phyloP scores from a whole-genome alignment of 2,113 vertebrate genomes.

The Stegostoma tigrinum region DNA sequence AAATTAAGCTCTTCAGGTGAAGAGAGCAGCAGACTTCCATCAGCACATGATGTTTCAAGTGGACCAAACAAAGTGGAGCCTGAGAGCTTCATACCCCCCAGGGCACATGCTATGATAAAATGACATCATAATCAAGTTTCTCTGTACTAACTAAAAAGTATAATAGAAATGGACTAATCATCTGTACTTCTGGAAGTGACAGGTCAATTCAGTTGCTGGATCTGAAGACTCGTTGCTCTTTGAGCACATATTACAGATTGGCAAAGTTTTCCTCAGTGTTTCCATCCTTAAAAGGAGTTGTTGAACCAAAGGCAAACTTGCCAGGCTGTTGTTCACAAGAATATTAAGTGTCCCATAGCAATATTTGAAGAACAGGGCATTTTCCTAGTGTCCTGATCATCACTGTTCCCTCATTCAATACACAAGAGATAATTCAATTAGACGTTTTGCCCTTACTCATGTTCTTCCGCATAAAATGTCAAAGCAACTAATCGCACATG shows the following conservation, averaged over 20 bases:
- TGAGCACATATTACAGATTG: background rate
- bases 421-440: background rate
- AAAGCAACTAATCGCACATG: background rate
- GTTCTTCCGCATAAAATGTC: background rate
- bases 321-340: background rate
- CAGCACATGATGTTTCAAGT: too few relatives aligned
- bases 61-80: too few relatives aligned
- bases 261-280: background rate
- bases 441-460: background rate
- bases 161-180: too few relatives aligned
- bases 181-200: background rate
- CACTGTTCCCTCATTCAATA: background rate
- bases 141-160: too few relatives aligned
- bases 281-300: background rate
- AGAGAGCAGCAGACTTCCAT: too few relatives aligned
- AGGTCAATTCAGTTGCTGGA: background rate
- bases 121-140: too few relatives aligned
- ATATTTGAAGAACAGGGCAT: background rate
- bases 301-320: background rate
- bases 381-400: background rate
- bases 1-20: too few relatives aligned
- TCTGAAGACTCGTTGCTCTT: too few relatives aligned
- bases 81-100: too few relatives aligned
- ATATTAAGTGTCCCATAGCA: background rate
- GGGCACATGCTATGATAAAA: too few relatives aligned